phyloP scores from a whole-genome alignment of 1,140 invertebrate species.

The Trichonephila inaurata region DNA sequence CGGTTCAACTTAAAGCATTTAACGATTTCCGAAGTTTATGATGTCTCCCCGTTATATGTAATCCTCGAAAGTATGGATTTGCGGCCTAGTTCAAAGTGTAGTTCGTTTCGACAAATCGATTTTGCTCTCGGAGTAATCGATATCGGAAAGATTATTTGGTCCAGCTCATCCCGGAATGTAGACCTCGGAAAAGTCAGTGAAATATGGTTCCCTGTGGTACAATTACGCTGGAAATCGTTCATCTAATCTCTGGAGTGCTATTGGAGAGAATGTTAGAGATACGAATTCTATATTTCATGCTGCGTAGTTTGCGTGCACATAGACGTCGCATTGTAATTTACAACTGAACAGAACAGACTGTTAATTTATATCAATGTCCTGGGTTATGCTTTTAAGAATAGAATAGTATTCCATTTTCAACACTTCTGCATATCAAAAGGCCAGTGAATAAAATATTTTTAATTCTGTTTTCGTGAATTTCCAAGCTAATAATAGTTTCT shows the following conservation, averaged over 20 bases:
- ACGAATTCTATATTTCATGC: conserved; percentile 15
- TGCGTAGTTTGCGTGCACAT: not conserved
- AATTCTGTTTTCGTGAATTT: no score
- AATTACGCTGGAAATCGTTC: conserved; percentile 52
- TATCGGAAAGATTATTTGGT: conserved; percentile 50
- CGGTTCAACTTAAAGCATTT: conserved; percentile 34
- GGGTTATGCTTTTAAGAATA: not conserved
- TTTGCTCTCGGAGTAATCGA: conserved; percentile 39
- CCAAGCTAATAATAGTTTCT: no score
- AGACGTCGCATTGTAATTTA: conserved; percentile 5
- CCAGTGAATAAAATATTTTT: no score
- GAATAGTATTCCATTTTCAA: not conserved
- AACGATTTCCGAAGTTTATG: conserved; percentile 61
- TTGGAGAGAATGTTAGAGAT: conserved; percentile 12
- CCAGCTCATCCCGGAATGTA: conserved; percentile 17
- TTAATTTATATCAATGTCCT: not conserved
- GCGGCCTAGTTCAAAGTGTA: not conserved
- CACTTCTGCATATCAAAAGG: no score
- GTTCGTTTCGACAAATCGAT: conserved; percentile 35
- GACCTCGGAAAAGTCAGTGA: conserved; percentile 22
- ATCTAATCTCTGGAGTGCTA: conserved; percentile 32
- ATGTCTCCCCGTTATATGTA: conserved; percentile 28
- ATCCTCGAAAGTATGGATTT: conserved; percentile 53
- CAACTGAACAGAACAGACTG: not conserved
- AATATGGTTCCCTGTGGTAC: conserved; percentile 49